Evolutionary conservation across 2,797 vertebrate species (phyloP).

Genomic region (Scomberomorus guttatus): DNA sequence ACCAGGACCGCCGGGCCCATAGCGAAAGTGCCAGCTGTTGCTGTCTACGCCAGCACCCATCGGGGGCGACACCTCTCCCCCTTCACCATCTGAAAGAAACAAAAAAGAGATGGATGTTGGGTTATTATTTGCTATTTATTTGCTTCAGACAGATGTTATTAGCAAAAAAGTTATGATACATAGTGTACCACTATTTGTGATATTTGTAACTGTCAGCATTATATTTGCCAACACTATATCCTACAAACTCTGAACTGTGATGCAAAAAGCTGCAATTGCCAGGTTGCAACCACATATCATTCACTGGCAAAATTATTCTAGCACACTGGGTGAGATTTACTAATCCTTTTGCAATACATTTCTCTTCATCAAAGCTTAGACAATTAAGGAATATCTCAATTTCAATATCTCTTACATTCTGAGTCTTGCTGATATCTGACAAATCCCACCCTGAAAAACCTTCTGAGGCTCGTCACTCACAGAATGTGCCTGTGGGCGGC

Average conservation of each 20-base stretch:
- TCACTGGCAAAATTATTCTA: conserved; percentile 1
- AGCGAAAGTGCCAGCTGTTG: conserved; percentile 99
- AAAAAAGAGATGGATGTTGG: conserved; percentile 38
- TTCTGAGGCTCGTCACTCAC: neutral
- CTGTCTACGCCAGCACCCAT: conserved; percentile 98
- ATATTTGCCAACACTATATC: neutral
- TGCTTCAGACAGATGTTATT: neutral
- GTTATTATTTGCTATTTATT: conserved; percentile 5
- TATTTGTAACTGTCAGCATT: neutral
- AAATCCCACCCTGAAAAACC: neutral
- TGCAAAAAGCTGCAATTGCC: neutral
- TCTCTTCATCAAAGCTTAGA: neutral
- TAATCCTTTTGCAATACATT: neutral
- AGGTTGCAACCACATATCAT: neutral
- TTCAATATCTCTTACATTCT: neutral
- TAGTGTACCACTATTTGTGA: too few relatives aligned
- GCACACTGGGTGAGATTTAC: neutral
- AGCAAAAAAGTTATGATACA: neutral
- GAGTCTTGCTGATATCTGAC: neutral
- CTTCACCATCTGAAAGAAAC: conserved; percentile 92
- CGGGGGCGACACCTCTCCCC: conserved; percentile 96
- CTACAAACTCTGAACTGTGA: neutral
- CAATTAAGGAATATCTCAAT: neutral
- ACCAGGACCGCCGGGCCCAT: conserved; percentile 90
- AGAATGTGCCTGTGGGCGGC: neutral